Evolutionary conservation across 2,113 vertebrate species (phyloP), one percentile per base, ranked within the genome.

Genomic region (Euleptes europaea): DNA sequence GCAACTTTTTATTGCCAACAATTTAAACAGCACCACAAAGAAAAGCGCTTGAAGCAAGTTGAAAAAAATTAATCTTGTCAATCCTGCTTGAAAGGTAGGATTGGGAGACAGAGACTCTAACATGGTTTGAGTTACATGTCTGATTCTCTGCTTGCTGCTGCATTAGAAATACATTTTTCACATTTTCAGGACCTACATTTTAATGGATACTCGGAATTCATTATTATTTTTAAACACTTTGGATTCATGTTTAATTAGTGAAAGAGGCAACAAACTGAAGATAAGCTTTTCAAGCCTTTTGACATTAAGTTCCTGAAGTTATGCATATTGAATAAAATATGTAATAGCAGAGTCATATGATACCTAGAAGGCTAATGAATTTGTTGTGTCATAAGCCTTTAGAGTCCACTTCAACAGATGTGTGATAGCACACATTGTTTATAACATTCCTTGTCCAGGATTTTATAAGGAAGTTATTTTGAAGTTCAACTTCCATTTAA

Each of bases 21-120:
- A 91, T 94, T 93, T 90, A 89, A 94, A 89, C 69, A 90, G 78
- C 75, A 33, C 66, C 88, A 89, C 82, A 75, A 51, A 86, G 89
- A 88, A 73, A 78, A 77, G 88, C 66, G 5, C 80, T 84, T 89
- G 33, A 23, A 90, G 54, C 69, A 63, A 35, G 23, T 70, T 63
- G 9, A 10, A 57, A 44, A n/a, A 49, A 13, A 13, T n/a, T 1
- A 80, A 70, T 73, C 66, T 74, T 94, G 70, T 91, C 70, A 88
- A 40, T 69, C 89, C 76, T 87, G 8, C 65, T 89, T 6, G 81
- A 69, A 85, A 82, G 51, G 11, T 8, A 42, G 44, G 14, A 74
- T 2, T 71, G 78, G 21, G 7, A 84, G 42, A 65, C 70, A 85
- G 84, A 86, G 47, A 35, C 14, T 86, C 23, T 63, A 49, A 72